Percentiles rank a stretch among this genome's conserved stretches.
phyloP scores from a whole-genome alignment of 1,140 invertebrate species.

The Polyergus mexicanus region DNA sequence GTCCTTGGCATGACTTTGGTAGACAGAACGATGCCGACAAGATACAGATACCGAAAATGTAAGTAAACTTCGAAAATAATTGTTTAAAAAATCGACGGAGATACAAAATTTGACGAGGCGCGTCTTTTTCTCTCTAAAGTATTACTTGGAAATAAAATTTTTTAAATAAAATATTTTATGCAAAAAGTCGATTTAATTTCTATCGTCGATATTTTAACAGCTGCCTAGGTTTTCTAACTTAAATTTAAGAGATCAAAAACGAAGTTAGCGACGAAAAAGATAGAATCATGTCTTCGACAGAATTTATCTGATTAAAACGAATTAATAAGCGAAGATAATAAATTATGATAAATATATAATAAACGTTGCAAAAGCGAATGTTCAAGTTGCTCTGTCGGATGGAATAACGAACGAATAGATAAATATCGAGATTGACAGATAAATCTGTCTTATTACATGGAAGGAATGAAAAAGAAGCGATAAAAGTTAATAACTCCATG shows the following conservation, averaged over 20 bases:
- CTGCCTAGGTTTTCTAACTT: not conserved
- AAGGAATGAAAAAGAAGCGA: not conserved
- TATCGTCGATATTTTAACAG: not conserved
- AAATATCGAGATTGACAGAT: constrained; percentile 42
- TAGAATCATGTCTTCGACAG: not conserved
- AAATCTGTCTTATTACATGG: constrained; percentile 20
- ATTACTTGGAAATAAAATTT: not conserved
- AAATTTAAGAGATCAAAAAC: not conserved
- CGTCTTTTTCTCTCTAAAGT: not conserved
- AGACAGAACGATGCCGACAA: constrained; percentile 97
- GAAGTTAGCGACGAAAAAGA: not conserved
- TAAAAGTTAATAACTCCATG: constrained; percentile 36
- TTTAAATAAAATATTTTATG: not conserved
- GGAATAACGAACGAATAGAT: constrained; percentile 1
- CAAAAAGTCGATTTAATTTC: not conserved
- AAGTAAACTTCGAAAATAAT: constrained; percentile 87
- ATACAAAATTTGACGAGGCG: not conserved
- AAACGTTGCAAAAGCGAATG: constrained; percentile 13
- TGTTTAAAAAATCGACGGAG: not conserved
- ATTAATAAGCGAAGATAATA: not conserved
- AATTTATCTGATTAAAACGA: constrained; percentile 1
- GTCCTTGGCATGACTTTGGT: constrained; percentile 97
- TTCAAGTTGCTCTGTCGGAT: constrained; percentile 7
- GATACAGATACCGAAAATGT: constrained; percentile 99
- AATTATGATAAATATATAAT: constrained; percentile 40